A percentile compares a stretch with the other conserved stretches of the same genome.
Conservation (phyloP, 2,113 vertebrate species). For the Hystrix cristata region DNA sequence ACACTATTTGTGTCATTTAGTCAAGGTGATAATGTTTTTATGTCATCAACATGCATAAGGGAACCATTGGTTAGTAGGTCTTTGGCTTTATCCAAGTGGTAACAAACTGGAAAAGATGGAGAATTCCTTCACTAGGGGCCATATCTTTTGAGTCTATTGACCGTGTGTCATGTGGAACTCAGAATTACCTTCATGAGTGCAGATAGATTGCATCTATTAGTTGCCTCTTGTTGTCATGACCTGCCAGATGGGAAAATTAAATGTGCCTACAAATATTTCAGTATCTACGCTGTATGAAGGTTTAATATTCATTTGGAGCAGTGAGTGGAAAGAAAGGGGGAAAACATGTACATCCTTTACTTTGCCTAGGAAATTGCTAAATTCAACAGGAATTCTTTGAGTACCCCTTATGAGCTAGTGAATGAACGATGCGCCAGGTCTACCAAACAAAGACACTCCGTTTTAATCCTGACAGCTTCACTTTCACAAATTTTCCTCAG, state of each 20-base stretch:
- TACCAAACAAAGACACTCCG: not conserved
- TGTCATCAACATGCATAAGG: not conserved
- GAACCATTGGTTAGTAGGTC: not conserved
- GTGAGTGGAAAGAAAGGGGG: not conserved
- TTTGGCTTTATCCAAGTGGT: constrained; percentile 52
- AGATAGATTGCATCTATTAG: constrained; percentile 80
- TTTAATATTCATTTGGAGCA: constrained; percentile 73
- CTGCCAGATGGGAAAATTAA: constrained; percentile 81
- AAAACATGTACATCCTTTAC: constrained; percentile 40
- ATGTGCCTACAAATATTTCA: constrained; percentile 78
- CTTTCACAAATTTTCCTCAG: not conserved
- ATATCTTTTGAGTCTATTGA: constrained; percentile 74
- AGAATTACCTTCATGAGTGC: constrained; percentile 67
- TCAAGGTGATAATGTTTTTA: not conserved
- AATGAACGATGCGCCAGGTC: not conserved
- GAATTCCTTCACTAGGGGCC: constrained; percentile 61
- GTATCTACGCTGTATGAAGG: constrained; percentile 69
- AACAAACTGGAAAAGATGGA: constrained; percentile 60
- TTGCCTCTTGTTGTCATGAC: constrained; percentile 74
- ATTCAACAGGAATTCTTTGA: constrained; percentile 43
- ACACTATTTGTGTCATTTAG: not conserved
- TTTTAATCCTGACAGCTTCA: not conserved
- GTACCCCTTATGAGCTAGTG: not conserved
- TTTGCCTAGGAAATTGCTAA: not conserved
- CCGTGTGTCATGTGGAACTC: constrained; percentile 75